Evolutionary conservation across 2,113 vertebrate genomes (phyloP).

Genomic region (Hemichromis elongatus): DNA sequence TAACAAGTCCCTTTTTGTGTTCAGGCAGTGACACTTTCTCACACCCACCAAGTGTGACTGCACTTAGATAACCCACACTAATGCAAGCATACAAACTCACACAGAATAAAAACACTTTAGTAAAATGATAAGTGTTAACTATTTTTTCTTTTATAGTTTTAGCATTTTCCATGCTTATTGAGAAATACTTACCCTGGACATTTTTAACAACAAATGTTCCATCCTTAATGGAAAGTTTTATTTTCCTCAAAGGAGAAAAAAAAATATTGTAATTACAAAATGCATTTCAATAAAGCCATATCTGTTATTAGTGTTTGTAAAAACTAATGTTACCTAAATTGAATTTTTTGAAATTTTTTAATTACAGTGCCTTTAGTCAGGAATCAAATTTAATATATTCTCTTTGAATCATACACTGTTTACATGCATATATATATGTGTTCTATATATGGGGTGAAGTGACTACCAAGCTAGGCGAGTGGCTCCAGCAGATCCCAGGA

Average conservation of each 20-base stretch:
- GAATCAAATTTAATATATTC: neutral
- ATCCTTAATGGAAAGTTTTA: neutral
- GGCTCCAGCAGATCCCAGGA: too few relatives aligned
- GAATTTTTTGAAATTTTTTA: neutral
- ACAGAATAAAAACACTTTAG: neutral
- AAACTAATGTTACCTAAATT: neutral
- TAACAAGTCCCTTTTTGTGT: conserved; percentile 40
- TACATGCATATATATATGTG: neutral
- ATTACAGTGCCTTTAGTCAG: neutral
- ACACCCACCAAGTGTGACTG: neutral
- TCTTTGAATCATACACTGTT: neutral
- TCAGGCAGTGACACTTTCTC: neutral
- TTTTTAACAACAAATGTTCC: neutral
- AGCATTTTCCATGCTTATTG: neutral
- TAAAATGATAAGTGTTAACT: neutral
- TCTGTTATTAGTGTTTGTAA: neutral
- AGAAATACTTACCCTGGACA: neutral
- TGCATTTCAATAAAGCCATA: neutral
- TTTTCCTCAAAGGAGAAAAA: neutral
- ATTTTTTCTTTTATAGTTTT: neutral
- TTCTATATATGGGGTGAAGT: too few relatives aligned
- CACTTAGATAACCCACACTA: conserved; percentile 3
- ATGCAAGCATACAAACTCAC: neutral
- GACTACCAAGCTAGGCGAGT: too few relatives aligned
- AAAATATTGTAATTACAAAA: neutral